Percentiles rank a stretch among this genome's conserved stretches.
Evolutionary conservation across 2,797 vertebrate genomes (phyloP).

Genomic region (Tauraco hartlaubi): DNA sequence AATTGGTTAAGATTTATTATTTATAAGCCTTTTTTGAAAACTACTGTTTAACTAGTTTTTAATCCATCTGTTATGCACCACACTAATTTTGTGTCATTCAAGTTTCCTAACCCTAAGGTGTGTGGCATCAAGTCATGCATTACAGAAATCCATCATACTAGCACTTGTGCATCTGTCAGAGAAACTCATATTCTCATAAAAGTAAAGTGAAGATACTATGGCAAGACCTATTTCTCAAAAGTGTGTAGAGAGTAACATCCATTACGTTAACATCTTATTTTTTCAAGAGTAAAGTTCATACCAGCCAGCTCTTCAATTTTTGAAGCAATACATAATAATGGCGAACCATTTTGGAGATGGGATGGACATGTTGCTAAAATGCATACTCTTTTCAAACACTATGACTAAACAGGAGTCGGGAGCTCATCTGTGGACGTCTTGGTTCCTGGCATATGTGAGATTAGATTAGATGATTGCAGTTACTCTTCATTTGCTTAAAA

Average conservation of each 20-base stretch:
- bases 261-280: not conserved
- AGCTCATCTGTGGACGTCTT: not conserved
- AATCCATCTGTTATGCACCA: not conserved
- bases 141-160: not conserved
- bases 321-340: not conserved
- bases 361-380: not conserved
- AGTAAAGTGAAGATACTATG: not conserved
- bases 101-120: not conserved
- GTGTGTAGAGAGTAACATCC: not conserved
- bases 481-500: not conserved
- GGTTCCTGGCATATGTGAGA: not conserved
- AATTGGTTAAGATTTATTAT: not conserved
- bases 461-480: not conserved
- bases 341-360: not conserved
- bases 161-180: not conserved
- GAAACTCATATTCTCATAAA: not conserved
- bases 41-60: not conserved
- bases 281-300: not conserved
- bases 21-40: not conserved
- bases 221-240: not conserved
- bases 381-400: not conserved
- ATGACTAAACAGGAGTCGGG: not conserved
- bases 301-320: not conserved
- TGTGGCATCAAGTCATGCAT: not conserved
- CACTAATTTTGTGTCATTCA: not conserved